Evolutionary conservation across 2,888 invertebrate species (phyloP).

Genomic region (Biston stratarius): DNA sequence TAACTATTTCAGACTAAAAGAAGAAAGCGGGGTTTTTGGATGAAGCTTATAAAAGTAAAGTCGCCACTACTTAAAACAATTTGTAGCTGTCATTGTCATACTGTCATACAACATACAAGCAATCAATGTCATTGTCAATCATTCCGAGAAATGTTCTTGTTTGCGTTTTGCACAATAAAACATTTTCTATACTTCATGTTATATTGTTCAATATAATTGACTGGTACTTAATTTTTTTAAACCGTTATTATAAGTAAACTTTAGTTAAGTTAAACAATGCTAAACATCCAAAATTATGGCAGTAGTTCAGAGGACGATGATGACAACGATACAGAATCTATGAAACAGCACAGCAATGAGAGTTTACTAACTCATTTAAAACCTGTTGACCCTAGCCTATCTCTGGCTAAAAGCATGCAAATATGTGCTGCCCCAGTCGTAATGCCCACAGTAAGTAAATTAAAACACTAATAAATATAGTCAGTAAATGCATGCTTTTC

Average conservation of each 20-base stretch:
- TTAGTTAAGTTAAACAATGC: slow-evolving; percentile 78
- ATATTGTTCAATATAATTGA: too few relatives aligned
- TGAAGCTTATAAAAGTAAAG: too few relatives aligned
- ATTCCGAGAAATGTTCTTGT: too few relatives aligned
- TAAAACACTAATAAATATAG: not conserved
- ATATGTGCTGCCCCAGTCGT: slow-evolving; percentile 94
- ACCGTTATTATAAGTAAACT: slow-evolving; percentile 21
- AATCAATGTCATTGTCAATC: too few relatives aligned
- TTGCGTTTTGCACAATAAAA: too few relatives aligned
- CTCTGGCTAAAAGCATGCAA: slow-evolving; percentile 88
- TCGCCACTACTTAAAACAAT: too few relatives aligned
- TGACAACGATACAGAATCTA: slow-evolving; percentile 74
- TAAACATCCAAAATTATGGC: slow-evolving; percentile 91
- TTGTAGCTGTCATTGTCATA: too few relatives aligned
- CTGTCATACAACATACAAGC: too few relatives aligned
- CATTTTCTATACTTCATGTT: too few relatives aligned
- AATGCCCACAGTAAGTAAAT: slow-evolving; percentile 89
- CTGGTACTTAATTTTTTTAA: too few relatives aligned
- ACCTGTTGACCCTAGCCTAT: slow-evolving; percentile 85
- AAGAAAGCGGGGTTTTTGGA: too few relatives aligned
- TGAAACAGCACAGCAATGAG: slow-evolving; percentile 72
- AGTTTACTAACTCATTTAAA: slow-evolving; percentile 82
- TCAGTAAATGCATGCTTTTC: not conserved
- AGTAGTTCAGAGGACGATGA: slow-evolving; percentile 91
- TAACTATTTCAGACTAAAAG: too few relatives aligned